phyloP scores from a whole-genome alignment of 2,113 vertebrate species.

The Tapirus terrestris region DNA sequence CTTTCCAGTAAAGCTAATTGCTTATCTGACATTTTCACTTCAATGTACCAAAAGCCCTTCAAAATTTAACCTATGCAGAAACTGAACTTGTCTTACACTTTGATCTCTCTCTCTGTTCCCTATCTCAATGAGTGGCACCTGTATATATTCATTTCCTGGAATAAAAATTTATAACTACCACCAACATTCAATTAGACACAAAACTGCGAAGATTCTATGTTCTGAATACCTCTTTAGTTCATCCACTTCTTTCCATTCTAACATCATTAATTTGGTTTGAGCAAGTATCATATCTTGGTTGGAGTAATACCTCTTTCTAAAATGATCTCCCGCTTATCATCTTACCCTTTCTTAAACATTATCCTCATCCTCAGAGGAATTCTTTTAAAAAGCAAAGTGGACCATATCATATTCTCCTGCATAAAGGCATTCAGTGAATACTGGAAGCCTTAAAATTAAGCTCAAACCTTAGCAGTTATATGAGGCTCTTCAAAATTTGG shows the following conservation, averaged over 20 bases:
- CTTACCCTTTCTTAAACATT: background rate
- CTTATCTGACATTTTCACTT: background rate
- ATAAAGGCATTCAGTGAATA: background rate
- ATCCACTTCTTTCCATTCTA: background rate
- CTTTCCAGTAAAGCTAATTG: background rate
- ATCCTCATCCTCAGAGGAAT: background rate
- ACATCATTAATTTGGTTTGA: background rate
- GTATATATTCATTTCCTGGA: background rate
- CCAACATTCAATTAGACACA: background rate
- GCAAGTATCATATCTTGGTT: background rate
- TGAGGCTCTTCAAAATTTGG: background rate
- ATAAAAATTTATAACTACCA: background rate
- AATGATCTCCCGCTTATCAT: background rate
- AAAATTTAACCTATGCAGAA: background rate
- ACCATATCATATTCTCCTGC: background rate
- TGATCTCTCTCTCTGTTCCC: background rate
- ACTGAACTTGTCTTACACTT: background rate
- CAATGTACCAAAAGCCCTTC: background rate
- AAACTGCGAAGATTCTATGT: background rate
- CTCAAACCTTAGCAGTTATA: background rate
- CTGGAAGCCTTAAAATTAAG: background rate
- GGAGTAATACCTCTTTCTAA: background rate
- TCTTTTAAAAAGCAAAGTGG: background rate
- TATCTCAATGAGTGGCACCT: background rate
- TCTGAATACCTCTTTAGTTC: background rate